Evolutionary conservation across 2,113 vertebrate genomes (phyloP).

Genomic region (Odontesthes bonariensis): DNA sequence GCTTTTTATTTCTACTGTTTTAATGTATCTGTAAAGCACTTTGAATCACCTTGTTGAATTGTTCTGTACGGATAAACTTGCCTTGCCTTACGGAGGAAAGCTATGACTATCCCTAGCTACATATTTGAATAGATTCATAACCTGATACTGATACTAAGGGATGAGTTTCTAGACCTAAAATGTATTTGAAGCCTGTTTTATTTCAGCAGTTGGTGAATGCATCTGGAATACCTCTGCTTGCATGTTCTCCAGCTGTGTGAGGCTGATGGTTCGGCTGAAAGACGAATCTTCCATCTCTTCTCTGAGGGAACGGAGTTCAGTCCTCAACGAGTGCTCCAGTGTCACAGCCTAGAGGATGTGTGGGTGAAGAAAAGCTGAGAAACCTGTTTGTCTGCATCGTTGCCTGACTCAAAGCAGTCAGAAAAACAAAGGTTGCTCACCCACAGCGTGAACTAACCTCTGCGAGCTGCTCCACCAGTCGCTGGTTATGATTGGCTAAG

Average conservation of each 20-base stretch:
- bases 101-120: no score
- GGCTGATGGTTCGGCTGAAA: constrained; percentile 80
- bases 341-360: constrained; percentile 79
- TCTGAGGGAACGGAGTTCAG: constrained; percentile 79
- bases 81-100: no score
- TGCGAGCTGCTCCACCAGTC: constrained; percentile 84
- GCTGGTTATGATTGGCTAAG: constrained; percentile 83
- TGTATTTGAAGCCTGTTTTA: no score
- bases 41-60: no score
- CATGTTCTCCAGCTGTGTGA: constrained; percentile 75
- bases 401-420: constrained; percentile 9
- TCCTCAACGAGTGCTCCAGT: constrained; percentile 81
- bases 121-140: no score
- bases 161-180: no score
- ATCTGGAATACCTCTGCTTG: constrained; percentile 82
- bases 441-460: constrained; percentile 73
- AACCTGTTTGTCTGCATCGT: constrained; percentile 75
- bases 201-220: no score
- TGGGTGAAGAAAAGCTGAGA: constrained; percentile 8
- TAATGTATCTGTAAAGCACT: no score
- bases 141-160: no score
- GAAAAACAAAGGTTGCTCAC: background rate
- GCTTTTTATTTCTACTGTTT: no score
- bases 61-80: no score
- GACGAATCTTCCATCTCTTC: constrained; percentile 84